Percentiles rank a stretch among this genome's conserved stretches.
phyloP scores from a whole-genome alignment of 2,888 invertebrate species.

The Spatulosminthurus flaviceps region DNA sequence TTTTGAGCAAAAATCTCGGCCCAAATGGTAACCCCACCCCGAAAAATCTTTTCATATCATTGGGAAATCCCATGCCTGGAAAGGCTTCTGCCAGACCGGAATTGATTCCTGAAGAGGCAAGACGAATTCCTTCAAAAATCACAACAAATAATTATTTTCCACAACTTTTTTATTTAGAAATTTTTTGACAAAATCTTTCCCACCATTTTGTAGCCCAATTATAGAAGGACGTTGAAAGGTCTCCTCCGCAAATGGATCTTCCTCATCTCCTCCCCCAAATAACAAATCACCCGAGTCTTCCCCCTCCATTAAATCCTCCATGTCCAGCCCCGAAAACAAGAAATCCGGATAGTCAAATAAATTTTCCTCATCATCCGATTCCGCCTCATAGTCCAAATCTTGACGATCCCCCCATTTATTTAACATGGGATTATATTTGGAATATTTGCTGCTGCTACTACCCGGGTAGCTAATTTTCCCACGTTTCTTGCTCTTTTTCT shows the following conservation, averaged over 20 bases:
- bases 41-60: slow-evolving; percentile 16
- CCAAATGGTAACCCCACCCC: slow-evolving; percentile 6
- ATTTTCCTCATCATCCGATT: not conserved
- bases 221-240: slow-evolving; percentile 42
- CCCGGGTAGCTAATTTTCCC: not conserved
- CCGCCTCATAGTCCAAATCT: not conserved
- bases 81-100: slow-evolving; percentile 24
- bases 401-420: no score
- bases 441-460: not conserved
- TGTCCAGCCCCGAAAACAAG: not conserved
- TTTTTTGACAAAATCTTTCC: not conserved
- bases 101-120: slow-evolving; percentile 35
- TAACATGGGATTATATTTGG: no score
- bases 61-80: slow-evolving; percentile 15
- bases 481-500: slow-evolving; percentile 15
- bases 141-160: not conserved
- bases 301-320: not conserved
- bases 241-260: slow-evolving; percentile 37
- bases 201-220: slow-evolving; percentile 35
- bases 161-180: not conserved
- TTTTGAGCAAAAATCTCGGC: not conserved
- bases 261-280: slow-evolving; percentile 16
- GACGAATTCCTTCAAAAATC: slow-evolving; percentile 17
- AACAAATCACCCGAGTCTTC: slow-evolving; percentile 14
- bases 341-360: slow-evolving; percentile 37